A percentile compares a stretch with the other conserved stretches of the same genome.
Evolutionary conservation across 2,113 vertebrate species (phyloP).

Genomic region (Orientallactaga bullata): DNA sequence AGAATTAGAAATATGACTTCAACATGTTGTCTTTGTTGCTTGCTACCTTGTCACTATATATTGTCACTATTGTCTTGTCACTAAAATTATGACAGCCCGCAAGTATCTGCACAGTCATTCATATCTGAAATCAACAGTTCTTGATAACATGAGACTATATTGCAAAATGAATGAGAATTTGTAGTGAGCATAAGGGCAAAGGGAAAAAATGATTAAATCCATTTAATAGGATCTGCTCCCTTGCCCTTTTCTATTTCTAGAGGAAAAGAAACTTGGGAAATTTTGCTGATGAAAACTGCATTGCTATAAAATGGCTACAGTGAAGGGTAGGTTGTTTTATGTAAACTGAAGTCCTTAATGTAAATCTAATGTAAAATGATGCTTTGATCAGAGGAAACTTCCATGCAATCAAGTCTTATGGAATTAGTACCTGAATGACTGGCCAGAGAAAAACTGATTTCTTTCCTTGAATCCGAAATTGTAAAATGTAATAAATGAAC

Average conservation of each 20-base stretch:
- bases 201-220: not conserved
- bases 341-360: not conserved
- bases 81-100: not conserved
- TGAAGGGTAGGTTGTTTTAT: not conserved
- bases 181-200: not conserved
- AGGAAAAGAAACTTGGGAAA: not conserved
- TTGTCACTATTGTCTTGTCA: conserved; percentile 6
- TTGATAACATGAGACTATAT: not conserved
- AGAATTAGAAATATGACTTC: not conserved
- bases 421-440: not conserved
- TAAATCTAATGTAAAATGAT: not conserved
- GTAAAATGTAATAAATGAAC: not conserved
- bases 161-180: not conserved
- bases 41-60: not conserved
- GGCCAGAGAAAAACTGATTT: conserved; percentile 14
- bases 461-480: not conserved
- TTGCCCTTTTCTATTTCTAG: conserved; percentile 31
- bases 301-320: not conserved
- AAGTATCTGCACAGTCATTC: not conserved
- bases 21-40: conserved; percentile 3
- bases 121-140: not conserved
- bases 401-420: not conserved
- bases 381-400: not conserved
- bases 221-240: not conserved
- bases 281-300: not conserved